A percentile compares a stretch with the other conserved stretches of the same genome.
These are phyloP conservation scores for Zosterops hypoxanthus DNA, from an alignment of 2,113 vertebrate species.

Conservation along the genomic window DNA sequence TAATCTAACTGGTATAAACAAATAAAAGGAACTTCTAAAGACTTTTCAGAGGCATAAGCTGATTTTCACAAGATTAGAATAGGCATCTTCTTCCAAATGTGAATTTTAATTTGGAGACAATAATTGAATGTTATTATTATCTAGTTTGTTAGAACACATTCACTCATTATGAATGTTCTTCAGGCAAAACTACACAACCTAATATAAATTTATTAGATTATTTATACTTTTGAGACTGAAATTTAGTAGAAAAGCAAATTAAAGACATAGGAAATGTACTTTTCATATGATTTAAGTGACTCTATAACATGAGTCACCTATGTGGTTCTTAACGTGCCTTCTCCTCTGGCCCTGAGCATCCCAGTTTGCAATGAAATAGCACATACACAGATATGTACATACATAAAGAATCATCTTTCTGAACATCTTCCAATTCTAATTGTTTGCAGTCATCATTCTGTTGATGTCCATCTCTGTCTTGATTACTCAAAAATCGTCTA, in stretches of 20 bases:
- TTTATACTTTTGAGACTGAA: not conserved
- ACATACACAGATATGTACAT: not conserved
- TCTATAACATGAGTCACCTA: not conserved
- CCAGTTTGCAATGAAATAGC: not conserved
- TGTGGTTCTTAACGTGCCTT: not conserved
- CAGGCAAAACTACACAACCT: not conserved
- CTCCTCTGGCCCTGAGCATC: not conserved
- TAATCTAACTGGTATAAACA: not conserved
- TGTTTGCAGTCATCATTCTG: conserved; percentile 39
- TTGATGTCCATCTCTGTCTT: conserved; percentile 53
- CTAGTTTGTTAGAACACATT: not conserved
- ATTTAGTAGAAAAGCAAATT: not conserved
- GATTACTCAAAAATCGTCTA: conserved; percentile 67
- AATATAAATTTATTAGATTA: not conserved
- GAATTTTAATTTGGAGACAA: not conserved
- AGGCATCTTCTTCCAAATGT: not conserved
- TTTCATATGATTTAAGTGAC: not conserved
- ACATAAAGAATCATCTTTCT: conserved; percentile 69
- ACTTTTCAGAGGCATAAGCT: not conserved
- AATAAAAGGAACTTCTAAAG: not conserved
- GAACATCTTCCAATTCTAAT: conserved; percentile 63
- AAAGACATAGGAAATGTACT: not conserved
- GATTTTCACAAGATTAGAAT: not conserved
- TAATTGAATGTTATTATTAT: not conserved
- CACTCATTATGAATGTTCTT: not conserved